A percentile compares a stretch with the other conserved stretches of the same genome.
Conservation (phyloP, 2,797 vertebrate genomes). For the Fistularia commersonii region DNA sequence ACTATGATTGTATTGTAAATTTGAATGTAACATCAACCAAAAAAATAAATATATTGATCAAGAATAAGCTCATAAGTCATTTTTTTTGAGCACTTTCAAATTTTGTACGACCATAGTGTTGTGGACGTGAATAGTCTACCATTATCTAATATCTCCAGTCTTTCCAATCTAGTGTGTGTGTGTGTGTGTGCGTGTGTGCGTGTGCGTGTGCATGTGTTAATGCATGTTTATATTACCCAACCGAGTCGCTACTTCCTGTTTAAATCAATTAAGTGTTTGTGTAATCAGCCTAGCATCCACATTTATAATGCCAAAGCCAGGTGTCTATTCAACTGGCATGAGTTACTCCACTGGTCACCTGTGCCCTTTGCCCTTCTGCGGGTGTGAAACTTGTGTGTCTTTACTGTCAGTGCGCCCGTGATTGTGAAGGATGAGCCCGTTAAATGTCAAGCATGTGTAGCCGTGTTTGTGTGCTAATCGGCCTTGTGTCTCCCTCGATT, state of each 20-base stretch:
- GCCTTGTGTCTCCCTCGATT: slow-evolving; percentile 69
- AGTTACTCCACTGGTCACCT: slow-evolving; percentile 46
- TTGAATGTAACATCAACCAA: slow-evolving; percentile 65
- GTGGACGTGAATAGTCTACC: slow-evolving; percentile 48
- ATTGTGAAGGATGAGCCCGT: slow-evolving; percentile 30
- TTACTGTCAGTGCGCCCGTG: slow-evolving; percentile 19
- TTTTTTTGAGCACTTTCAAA: slow-evolving; percentile 72
- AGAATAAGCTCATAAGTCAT: slow-evolving; percentile 56
- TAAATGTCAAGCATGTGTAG: slow-evolving; percentile 63
- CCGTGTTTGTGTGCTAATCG: slow-evolving; percentile 67
- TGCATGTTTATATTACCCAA: slow-evolving; percentile 25
- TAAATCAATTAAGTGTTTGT: slow-evolving; percentile 58
- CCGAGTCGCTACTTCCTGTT: slow-evolving; percentile 52
- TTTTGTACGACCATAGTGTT: slow-evolving; percentile 77
- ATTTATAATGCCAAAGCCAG: slow-evolving; percentile 52
- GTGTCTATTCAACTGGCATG: slow-evolving; percentile 53
- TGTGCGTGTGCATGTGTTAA: neutral
- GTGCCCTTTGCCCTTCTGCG: slow-evolving; percentile 39
- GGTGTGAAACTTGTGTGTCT: slow-evolving; percentile 16
- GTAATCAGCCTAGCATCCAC: slow-evolving; percentile 60
- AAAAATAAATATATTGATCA: slow-evolving; percentile 67
- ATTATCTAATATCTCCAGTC: slow-evolving; percentile 17
- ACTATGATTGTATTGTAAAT: slow-evolving; percentile 80
- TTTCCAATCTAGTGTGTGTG: slow-evolving; percentile 2
- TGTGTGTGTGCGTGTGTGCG: neutral